These are phyloP conservation scores for Grantiella picta DNA, from an alignment of 2,113 vertebrate genomes.

Conservation along the genomic window DNA sequence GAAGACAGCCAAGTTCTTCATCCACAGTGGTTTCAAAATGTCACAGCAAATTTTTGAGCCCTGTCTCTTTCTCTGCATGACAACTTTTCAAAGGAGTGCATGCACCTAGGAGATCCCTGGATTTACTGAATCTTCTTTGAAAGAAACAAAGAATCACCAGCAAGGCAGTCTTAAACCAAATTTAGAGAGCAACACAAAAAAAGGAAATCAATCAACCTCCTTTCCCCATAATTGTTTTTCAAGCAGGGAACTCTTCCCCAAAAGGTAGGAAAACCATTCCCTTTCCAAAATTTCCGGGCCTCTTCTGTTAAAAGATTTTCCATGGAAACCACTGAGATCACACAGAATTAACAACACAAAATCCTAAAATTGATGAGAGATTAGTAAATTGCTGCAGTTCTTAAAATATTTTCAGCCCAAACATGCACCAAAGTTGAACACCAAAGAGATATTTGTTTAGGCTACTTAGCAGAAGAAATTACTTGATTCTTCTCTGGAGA, in stretches of 20 bases:
- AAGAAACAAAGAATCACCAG: background rate
- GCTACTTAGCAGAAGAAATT: background rate
- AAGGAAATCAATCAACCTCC: background rate
- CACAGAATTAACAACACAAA: background rate
- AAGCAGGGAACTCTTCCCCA: background rate
- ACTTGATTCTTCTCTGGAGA: background rate
- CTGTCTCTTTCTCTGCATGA: background rate
- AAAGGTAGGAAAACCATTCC: background rate
- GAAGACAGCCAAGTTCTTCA: background rate
- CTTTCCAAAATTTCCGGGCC: background rate
- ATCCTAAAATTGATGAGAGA: background rate
- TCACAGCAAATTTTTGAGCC: background rate
- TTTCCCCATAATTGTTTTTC: background rate
- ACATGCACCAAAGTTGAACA: background rate
- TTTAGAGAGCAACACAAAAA: background rate
- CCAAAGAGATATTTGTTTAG: background rate
- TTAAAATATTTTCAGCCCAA: background rate
- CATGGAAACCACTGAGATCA: background rate
- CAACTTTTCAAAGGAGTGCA: background rate
- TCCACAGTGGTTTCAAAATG: background rate
- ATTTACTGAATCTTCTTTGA: background rate
- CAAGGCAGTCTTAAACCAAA: background rate
- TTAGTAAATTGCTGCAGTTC: background rate
- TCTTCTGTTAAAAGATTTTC: background rate
- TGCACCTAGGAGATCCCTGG: background rate